Base-by-base conservation (phyloP, 2,797 vertebrate genomes). In the Paramormyrops hopkinsi region DNA sequence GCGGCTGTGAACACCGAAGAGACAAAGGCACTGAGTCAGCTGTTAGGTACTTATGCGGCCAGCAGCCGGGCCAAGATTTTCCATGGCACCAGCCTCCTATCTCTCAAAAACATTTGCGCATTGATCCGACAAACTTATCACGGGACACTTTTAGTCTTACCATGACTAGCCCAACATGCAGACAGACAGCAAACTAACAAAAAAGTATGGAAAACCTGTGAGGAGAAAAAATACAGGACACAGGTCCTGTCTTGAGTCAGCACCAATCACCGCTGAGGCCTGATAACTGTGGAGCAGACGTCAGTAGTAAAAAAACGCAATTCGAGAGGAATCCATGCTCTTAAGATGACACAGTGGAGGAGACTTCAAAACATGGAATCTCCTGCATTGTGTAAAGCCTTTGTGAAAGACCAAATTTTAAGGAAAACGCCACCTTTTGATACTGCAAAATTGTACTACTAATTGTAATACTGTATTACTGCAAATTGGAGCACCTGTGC, bases 1-100 rank as follows among this genome's bases (percentile, higher is more conserved):
- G 65, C 98, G 98, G 87, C 99, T 99, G 93, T 12, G 90, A 90
- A 89, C 2, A 90, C 7, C 44, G 65, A 41, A 12, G 9, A 56
- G 6, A 79, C 17, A 0, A 44, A 6, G 17, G 6, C 14, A 73
- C 65, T 0, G 65, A 37, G 65, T 73, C 9, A 19, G 73, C 11
- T 79, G 73, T 7, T 79, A 6, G 37, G 73, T 41, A 3, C 73
- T 79, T 79, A 44, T 17, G 44, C 0, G 6, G 73, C 73, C 73
- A 41, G 7, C 69, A 8, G 69, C 29, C 29, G 1, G n/a, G 48
- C 83, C n/a, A 53, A 51, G n/a, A 2, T 50, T 53, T 85, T 51
- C 83, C 44, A 53, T 14, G 83, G 83, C 33, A 87, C 9, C 85
- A 59, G 33, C 11, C 46, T 33, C 0, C 62, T 69, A 69, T 69